Base-by-base conservation (phyloP, 2,113 vertebrate genomes). In the Pycnonotus jocosus region DNA sequence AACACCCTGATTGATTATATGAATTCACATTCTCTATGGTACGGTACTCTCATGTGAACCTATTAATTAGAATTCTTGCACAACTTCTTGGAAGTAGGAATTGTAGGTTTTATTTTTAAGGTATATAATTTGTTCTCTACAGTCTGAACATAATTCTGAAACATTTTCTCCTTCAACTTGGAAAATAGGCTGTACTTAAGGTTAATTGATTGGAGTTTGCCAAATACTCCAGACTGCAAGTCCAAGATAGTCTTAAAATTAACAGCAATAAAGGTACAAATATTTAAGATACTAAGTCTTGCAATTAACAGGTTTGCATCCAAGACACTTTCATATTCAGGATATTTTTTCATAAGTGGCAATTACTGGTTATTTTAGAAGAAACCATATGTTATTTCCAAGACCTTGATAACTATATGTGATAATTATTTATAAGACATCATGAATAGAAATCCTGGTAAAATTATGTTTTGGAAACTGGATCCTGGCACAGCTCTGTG, bases 301-400 rank as follows among this genome's bases (percentile, higher is more conserved):
- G 38, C 56, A 58, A 31, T 85, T 86, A 91, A 40, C 51, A 95
- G n/a, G 42, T 83, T 92, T 93, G n/a, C 48, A 64, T 88, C 68
- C 60, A 86, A 78, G 68, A 93, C 22, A n/a, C 22, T 94, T 88
- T 80, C 11, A 35, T 68, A 83, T 88, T 90, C 82, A 81, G 25
- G n/a, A 42, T 83, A 84, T 64, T 87, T 95, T 86, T 94, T 88
- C 27, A 2, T 77, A 80, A 73, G 33, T 88, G 79, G 71, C 76
- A 95, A 56, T 96, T 94, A 93, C 86, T 92, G 45, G 47, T 78
- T 94, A 78, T 81, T 96, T 96, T 90, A 93, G 64, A 86, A 53
- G 3, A 93, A 90, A 95, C 78, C 79, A 68, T 95, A 95, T 94
- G 93, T 60, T 95, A 86, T 93, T 96, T 86, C 64, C 16, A 78